Conservation (phyloP, 1,140 invertebrate species). For the Diorhabda carinulata region DNA sequence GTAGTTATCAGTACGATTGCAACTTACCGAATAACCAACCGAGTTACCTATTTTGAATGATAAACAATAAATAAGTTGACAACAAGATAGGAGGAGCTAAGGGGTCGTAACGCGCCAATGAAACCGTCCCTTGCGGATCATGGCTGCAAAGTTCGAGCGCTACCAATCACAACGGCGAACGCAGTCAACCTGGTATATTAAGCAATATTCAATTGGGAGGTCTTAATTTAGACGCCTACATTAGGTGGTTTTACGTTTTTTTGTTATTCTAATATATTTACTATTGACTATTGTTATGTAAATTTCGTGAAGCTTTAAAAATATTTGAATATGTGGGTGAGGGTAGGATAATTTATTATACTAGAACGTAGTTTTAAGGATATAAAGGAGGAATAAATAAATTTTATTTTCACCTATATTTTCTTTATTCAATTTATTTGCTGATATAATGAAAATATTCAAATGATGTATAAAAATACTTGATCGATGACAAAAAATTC, state of each 20-base stretch:
- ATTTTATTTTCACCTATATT: no score
- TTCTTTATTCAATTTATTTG: no score
- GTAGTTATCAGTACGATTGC: conserved; percentile 9
- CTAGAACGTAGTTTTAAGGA: background rate
- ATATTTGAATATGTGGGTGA: background rate
- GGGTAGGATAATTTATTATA: background rate
- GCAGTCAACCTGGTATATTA: conserved; percentile 23
- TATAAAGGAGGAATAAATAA: background rate
- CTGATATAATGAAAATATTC: no score
- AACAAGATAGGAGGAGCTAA: conserved; percentile 10
- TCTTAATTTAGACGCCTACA: conserved; percentile 17
- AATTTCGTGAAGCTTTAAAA: conserved; percentile 10
- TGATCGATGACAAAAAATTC: no score
- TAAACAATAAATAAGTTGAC: conserved; percentile 19
- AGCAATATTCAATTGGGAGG: conserved; percentile 34
- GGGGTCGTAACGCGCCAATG: conserved; percentile 25
- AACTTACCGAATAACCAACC: conserved; percentile 13
- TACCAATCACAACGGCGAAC: conserved; percentile 24
- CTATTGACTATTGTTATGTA: conserved; percentile 7
- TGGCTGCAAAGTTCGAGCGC: conserved; percentile 30
- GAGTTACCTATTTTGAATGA: conserved; percentile 17
- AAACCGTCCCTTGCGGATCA: conserved; percentile 21
- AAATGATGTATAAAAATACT: no score
- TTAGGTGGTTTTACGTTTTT: conserved; percentile 21
- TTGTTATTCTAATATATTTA: conserved; percentile 18